Evolutionary conservation across 2,888 invertebrate genomes (phyloP).

Genomic region (Leptinotarsa haldemani): DNA sequence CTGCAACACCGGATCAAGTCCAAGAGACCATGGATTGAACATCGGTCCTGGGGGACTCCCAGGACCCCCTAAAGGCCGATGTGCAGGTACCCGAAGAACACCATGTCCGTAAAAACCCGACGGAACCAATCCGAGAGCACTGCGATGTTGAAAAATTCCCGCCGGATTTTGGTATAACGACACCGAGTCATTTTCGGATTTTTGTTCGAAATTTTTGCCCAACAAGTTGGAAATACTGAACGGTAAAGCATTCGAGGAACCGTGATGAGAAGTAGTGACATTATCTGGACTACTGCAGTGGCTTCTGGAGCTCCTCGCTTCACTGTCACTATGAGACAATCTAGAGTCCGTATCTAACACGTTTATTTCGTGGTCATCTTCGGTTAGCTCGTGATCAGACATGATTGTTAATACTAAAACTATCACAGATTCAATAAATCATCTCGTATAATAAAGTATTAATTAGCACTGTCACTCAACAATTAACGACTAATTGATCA

Average conservation of each 20-base stretch:
- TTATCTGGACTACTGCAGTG: constrained; percentile 67
- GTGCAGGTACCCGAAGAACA: constrained; percentile 85
- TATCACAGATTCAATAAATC: constrained; percentile 10
- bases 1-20: constrained; percentile 74
- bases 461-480: constrained; percentile 6
- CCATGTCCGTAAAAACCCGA: constrained; percentile 71
- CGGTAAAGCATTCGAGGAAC: constrained; percentile 73
- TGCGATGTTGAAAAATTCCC: constrained; percentile 58
- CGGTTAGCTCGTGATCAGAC: constrained; percentile 66
- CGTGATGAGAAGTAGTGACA: constrained; percentile 62
- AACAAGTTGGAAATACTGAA: constrained; percentile 86
- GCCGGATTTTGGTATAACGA: constrained; percentile 57
- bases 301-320: constrained; percentile 70
- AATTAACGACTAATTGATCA: constrained; percentile 20
- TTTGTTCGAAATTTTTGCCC: constrained; percentile 80
- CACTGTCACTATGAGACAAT: constrained; percentile 72
- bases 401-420: constrained; percentile 43
- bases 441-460: constrained; percentile 1
- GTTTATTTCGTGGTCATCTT: constrained; percentile 76
- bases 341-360: constrained; percentile 75
- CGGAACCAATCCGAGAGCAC: constrained; percentile 61
- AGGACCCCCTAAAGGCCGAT: constrained; percentile 74
- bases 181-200: constrained; percentile 62
- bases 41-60: constrained; percentile 62
- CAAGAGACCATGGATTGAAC: constrained; percentile 67